A percentile compares a stretch with the other conserved stretches of the same genome.
Evolutionary conservation across 2,113 vertebrate genomes (phyloP).

Genomic region (Callionymus lyra): DNA sequence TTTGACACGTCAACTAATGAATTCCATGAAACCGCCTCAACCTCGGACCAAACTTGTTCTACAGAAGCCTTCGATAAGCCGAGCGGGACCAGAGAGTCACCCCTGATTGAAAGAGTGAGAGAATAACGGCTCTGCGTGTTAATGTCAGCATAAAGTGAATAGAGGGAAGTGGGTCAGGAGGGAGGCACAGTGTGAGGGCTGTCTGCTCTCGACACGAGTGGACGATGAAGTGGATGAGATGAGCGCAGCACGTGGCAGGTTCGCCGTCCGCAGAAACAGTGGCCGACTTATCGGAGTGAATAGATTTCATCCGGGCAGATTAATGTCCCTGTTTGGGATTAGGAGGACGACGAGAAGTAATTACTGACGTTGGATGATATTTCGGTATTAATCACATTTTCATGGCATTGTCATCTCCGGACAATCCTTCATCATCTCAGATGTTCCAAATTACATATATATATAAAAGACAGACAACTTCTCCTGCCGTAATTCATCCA

Average conservation of each 20-base stretch:
- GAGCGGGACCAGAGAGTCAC: no score
- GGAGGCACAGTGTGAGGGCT: conserved; percentile 1
- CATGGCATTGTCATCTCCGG: no score
- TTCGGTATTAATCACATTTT: not conserved
- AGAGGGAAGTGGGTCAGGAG: not conserved
- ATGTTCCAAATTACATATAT: no score
- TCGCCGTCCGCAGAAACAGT: not conserved
- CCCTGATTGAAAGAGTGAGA: no score
- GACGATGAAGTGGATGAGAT: conserved; percentile 1
- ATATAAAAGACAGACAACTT: no score
- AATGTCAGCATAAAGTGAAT: not conserved
- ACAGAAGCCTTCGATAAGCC: no score
- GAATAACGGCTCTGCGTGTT: not conserved
- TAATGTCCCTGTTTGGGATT: conserved; percentile 11
- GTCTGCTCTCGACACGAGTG: conserved; percentile 1
- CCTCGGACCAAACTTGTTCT: no score
- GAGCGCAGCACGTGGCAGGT: not conserved
- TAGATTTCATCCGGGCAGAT: conserved; percentile 4
- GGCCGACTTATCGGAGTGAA: conserved; percentile 8
- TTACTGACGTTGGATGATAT: conserved; percentile 7
- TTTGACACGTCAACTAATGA: no score
- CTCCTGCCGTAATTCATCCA: no score
- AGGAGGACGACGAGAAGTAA: conserved; percentile 7
- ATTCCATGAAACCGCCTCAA: no score
- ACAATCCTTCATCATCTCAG: no score